Base-by-base conservation (phyloP, 37 sponge, comb jelly and placozoan species). In the Spongilla lacustris region DNA sequence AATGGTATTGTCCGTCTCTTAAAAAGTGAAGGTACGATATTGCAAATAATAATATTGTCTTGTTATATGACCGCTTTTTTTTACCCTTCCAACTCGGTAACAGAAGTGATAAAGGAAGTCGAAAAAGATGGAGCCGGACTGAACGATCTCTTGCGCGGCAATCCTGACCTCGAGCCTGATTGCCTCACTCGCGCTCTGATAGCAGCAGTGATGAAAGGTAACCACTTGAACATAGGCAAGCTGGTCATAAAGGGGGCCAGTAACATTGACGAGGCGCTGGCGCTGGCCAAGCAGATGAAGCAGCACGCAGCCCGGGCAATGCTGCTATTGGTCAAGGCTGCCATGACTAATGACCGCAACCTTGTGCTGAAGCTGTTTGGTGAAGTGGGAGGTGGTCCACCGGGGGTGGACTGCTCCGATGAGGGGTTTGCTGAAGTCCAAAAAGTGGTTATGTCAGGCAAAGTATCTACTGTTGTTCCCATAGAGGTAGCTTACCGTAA, bases 81-180 rank as follows among this genome's bases (percentile, higher is more conserved):
- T 1, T 30, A 35, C 17, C 38, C 12, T 36, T 35, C 12, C 17
- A 2, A 2, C 25, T 31, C 8, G 27, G 0, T 25, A 68, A 14
- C 72, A 93, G 93, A 88, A 37, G 78, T 89, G 36, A 81, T 93
- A 28, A 85, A 85, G 58, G 93, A 85, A 27, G 93, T 93, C 0
- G 78, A 86, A 69, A 84, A n/a, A 17, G 67, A 89, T 71, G 86
- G 83, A 50, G 41, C 77, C 48, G 77, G 41, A 4, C 69, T 93
- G 14, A 81, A 79, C 69, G 86, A 85, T n/a, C 89, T 93, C 1
- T 69, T 93, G 21, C 38, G 73, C 31, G 66, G 22, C 4, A 28
- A 17, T 6, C 50, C 71, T 23, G 89, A 93, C 1, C 78, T 93
- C 26, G 93, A 89, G 33, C 75, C 75, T 13, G 68, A 75, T 34